Evolutionary conservation across 2,888 invertebrate genomes (phyloP).

Genomic region (Ophion ellenae): DNA sequence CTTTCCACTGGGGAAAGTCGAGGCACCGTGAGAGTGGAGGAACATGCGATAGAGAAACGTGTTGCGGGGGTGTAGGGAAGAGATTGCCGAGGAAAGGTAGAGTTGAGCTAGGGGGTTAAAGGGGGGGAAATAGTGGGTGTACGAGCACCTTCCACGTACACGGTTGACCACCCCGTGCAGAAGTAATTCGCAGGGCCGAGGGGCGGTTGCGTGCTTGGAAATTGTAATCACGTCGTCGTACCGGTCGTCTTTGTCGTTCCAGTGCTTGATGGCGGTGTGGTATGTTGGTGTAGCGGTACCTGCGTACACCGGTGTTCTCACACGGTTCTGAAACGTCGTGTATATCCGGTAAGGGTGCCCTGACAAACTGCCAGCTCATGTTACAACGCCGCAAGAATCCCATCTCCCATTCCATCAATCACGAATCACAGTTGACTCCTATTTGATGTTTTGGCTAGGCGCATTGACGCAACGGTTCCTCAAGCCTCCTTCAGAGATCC

Average conservation of each 20-base stretch:
- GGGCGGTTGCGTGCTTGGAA: slow-evolving; percentile 74
- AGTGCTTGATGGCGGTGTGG: slow-evolving; percentile 32
- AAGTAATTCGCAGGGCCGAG: slow-evolving; percentile 74
- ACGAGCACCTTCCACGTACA: slow-evolving; percentile 64
- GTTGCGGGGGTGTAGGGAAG: slow-evolving; percentile 48
- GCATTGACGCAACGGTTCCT: slow-evolving; percentile 7
- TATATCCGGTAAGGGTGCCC: slow-evolving; percentile 52
- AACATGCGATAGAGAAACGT: slow-evolving; percentile 47
- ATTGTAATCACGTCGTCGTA: slow-evolving; percentile 71
- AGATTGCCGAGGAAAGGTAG: slow-evolving; percentile 44
- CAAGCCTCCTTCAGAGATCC: background rate
- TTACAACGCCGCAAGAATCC: slow-evolving; percentile 26
- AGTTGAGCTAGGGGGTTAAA: background rate
- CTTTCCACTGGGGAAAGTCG: slow-evolving; percentile 37
- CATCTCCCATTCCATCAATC: slow-evolving; percentile 51
- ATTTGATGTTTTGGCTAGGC: background rate
- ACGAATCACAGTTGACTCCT: slow-evolving; percentile 19
- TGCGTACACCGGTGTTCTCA: slow-evolving; percentile 54
- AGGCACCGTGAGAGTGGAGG: slow-evolving; percentile 11
- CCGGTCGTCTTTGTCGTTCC: slow-evolving; percentile 49
- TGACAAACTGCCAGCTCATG: slow-evolving; percentile 62
- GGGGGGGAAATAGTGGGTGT: slow-evolving; percentile 36
- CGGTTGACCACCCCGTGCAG: slow-evolving; percentile 73
- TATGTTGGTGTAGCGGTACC: slow-evolving; percentile 19
- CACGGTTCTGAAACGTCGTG: slow-evolving; percentile 36